Evolutionary conservation across 2,888 invertebrate species (phyloP).

Genomic region (Urechis unicinctus): DNA sequence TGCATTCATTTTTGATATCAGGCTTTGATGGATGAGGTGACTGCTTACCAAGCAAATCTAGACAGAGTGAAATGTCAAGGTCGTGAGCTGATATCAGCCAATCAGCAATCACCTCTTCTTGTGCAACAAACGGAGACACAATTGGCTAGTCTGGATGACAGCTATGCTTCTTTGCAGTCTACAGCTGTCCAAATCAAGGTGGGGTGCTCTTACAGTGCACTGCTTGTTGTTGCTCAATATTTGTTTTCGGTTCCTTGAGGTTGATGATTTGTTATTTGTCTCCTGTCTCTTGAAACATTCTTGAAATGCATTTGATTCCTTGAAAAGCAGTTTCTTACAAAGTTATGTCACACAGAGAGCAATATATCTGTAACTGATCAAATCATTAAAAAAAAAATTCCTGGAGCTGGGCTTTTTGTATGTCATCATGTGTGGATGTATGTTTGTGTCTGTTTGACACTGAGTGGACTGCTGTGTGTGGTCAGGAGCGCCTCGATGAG

Average conservation of each 20-base stretch:
- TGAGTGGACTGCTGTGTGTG: background rate
- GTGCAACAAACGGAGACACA: slow-evolving; percentile 74
- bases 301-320: too few relatives aligned
- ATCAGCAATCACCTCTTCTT: slow-evolving; percentile 13
- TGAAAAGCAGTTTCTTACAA: too few relatives aligned
- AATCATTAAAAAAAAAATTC: too few relatives aligned
- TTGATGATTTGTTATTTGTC: too few relatives aligned
- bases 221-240: too few relatives aligned
- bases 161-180: slow-evolving; percentile 80
- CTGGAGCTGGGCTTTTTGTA: too few relatives aligned
- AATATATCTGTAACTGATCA: too few relatives aligned
- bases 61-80: background rate
- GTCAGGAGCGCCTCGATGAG: slow-evolving; percentile 69
- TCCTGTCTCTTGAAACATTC: too few relatives aligned
- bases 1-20: slow-evolving; percentile 22
- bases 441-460: background rate
- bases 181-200: slow-evolving; percentile 84
- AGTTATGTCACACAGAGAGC: too few relatives aligned
- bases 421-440: too few relatives aligned
- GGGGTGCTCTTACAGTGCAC: background rate
- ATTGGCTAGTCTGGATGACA: slow-evolving; percentile 83
- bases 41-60: slow-evolving; percentile 5
- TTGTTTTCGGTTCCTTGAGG: too few relatives aligned
- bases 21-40: slow-evolving; percentile 39
- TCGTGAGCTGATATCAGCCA: background rate